Evolutionary conservation across 2,113 vertebrate genomes (phyloP).

Genomic region (Mobula hypostoma): DNA sequence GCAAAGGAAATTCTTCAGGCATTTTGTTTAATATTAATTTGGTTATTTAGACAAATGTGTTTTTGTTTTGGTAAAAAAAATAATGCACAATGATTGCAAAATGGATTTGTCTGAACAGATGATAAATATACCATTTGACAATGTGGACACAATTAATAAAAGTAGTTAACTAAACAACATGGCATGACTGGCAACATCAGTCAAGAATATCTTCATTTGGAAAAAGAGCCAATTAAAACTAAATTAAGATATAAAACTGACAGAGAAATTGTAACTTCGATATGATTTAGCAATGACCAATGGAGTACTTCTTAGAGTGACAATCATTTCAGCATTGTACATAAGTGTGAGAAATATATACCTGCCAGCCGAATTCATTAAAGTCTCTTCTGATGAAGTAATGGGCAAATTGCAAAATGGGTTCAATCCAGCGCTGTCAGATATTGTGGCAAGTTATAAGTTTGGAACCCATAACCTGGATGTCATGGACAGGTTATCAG

Average conservation of each 20-base stretch:
- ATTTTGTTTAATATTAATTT: not conserved
- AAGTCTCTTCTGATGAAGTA: too few relatives aligned
- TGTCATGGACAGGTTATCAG: too few relatives aligned
- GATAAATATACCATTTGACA: not conserved
- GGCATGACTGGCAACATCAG: not conserved
- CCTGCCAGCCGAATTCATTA: too few relatives aligned
- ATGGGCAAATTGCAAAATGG: too few relatives aligned
- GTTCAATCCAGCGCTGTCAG: too few relatives aligned
- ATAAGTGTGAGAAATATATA: too few relatives aligned
- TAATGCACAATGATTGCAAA: not conserved
- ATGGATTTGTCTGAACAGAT: not conserved
- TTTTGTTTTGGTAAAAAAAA: not conserved
- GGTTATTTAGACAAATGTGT: not conserved
- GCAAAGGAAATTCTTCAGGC: not conserved
- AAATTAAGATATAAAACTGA: not conserved
- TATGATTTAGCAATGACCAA: not conserved
- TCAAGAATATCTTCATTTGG: not conserved
- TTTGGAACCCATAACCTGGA: too few relatives aligned
- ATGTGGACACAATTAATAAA: not conserved
- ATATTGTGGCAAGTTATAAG: too few relatives aligned
- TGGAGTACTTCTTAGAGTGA: not conserved
- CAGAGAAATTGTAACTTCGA: not conserved
- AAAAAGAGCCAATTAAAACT: not conserved
- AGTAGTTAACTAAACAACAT: not conserved
- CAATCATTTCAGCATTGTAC: too few relatives aligned